phyloP scores from a whole-genome alignment of 2,113 vertebrate species.

The Maccullochella peelii region DNA sequence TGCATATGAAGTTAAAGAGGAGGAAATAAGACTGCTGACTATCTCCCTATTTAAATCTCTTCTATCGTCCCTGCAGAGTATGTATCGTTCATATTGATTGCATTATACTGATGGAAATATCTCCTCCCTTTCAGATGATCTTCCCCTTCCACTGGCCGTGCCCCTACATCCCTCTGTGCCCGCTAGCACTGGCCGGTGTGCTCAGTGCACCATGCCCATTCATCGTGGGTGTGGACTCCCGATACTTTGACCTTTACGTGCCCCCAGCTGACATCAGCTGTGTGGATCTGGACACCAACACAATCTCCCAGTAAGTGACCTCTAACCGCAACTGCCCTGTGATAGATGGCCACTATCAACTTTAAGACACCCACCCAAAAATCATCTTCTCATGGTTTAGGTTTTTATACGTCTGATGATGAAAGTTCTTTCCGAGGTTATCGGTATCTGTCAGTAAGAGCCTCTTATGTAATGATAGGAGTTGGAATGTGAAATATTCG shows the following conservation, averaged over 20 bases:
- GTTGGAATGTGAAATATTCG: constrained; percentile 68
- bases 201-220: constrained; percentile 97
- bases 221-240: constrained; percentile 98
- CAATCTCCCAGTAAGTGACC: constrained; percentile 96
- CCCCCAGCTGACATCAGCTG: constrained; percentile 97
- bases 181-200: constrained; percentile 95
- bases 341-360: constrained; percentile 34
- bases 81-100: background rate
- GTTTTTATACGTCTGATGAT: constrained; percentile 4
- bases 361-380: background rate
- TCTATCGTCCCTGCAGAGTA: background rate
- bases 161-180: constrained; percentile 97
- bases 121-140: constrained; percentile 90
- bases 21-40: background rate
- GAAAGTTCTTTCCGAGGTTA: constrained; percentile 31
- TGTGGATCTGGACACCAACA: constrained; percentile 98
- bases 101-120: constrained; percentile 2
- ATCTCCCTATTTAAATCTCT: background rate
- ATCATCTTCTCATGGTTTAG: background rate
- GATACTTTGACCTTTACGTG: constrained; percentile 98
- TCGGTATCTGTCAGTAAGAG: constrained; percentile 27
- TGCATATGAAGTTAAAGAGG: background rate
- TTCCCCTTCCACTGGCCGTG: constrained; percentile 99
- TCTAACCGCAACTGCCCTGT: constrained; percentile 28
- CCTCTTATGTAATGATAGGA: constrained; percentile 49